Conservation (phyloP, 2,113 vertebrate species). For the Donacobius atricapilla region DNA sequence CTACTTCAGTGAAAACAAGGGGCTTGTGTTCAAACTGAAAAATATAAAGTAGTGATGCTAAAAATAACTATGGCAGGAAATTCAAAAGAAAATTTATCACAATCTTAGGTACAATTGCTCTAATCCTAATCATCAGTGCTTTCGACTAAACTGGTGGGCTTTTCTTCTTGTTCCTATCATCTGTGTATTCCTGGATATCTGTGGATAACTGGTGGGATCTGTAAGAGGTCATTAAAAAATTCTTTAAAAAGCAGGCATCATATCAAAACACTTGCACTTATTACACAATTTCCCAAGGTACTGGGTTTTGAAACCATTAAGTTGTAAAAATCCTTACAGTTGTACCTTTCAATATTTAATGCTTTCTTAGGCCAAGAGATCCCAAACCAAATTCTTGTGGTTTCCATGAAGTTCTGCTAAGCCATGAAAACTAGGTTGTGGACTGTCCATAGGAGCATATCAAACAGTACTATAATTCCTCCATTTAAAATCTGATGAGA, state of each 20-base stretch:
- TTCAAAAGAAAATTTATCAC: neutral
- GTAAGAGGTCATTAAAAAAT: neutral
- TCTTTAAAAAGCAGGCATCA: neutral
- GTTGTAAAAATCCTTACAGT: conserved; percentile 32
- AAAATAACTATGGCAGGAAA: conserved; percentile 30
- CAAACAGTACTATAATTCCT: neutral
- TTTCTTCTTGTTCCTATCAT: neutral
- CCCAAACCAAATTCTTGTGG: conserved; percentile 23
- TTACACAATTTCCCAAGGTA: neutral
- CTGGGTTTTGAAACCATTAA: neutral
- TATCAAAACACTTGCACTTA: neutral
- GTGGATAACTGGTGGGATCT: neutral
- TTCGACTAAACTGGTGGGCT: neutral
- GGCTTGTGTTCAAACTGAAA: conserved; percentile 4
- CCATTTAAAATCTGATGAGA: neutral
- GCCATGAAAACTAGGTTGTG: neutral
- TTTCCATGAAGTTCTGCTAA: conserved; percentile 21
- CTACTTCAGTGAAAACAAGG: conserved; percentile 36
- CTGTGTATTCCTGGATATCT: neutral
- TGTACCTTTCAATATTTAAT: neutral
- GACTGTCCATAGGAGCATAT: neutral
- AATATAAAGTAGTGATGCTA: neutral
- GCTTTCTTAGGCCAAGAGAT: conserved; percentile 3
- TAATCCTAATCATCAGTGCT: neutral
- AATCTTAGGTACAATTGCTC: neutral